Evolutionary conservation across 2,888 invertebrate genomes (phyloP).

Genomic region (Drosophila phalerata): DNA sequence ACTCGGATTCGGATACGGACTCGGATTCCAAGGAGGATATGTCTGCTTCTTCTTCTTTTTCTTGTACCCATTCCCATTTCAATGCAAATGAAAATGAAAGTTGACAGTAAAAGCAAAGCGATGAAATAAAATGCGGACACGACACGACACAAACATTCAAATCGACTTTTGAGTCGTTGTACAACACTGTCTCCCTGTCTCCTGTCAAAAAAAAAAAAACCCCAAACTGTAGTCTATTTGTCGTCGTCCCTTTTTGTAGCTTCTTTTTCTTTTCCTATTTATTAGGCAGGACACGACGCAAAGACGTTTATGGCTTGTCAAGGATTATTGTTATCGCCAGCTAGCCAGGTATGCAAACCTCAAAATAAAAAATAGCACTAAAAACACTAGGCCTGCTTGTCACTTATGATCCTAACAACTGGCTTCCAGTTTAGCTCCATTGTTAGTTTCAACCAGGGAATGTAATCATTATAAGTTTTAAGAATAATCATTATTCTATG

Average conservation of each 20-base stretch:
- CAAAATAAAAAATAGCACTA: not conserved
- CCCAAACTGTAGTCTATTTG: conserved; percentile 65
- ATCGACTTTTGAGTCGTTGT: conserved; percentile 66
- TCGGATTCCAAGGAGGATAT: conserved; percentile 2
- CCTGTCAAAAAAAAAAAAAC: not conserved
- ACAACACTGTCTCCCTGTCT: not conserved
- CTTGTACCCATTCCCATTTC: conserved; percentile 2
- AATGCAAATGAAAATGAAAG: conserved; percentile 52
- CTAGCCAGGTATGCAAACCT: conserved; percentile 76
- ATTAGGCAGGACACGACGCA: conserved; percentile 47
- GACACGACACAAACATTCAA: conserved; percentile 67
- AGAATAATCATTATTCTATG: too few species aligned
- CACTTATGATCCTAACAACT: not conserved
- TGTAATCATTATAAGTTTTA: too few species aligned
- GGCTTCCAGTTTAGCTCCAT: not conserved
- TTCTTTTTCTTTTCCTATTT: not conserved
- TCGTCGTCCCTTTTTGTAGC: conserved; percentile 42
- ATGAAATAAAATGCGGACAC: conserved; percentile 36
- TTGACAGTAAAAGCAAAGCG: conserved; percentile 27
- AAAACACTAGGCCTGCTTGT: not conserved
- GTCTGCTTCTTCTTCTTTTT: not conserved
- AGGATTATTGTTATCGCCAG: conserved; percentile 81
- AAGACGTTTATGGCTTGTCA: conserved; percentile 82
- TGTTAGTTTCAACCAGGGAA: too few species aligned
- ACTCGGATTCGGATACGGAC: not conserved